A percentile compares a stretch with the other conserved stretches of the same genome.
These are phyloP conservation scores for Solenopsis fugax DNA, from an alignment of 1,140 invertebrate genomes.

Conservation along the genomic window DNA sequence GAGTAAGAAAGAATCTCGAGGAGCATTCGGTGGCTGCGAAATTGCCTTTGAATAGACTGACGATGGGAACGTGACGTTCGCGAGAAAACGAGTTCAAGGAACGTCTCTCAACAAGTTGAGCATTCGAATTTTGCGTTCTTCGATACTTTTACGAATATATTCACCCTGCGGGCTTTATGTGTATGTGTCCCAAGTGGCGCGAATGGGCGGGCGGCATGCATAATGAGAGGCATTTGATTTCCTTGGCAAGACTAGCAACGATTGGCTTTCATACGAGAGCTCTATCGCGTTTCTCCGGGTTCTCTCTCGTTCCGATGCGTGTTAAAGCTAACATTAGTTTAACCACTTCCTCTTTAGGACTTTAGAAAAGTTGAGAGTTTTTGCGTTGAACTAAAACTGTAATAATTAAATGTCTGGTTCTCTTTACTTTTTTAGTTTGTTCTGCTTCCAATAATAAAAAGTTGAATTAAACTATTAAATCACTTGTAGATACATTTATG, in stretches of 20 bases:
- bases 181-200: conserved; percentile 20
- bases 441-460: not conserved
- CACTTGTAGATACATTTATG: not conserved
- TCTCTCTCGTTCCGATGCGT: not conserved
- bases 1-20: conserved; percentile 11
- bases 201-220: conserved; percentile 39
- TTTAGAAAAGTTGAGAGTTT: conserved; percentile 7
- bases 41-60: conserved; percentile 42
- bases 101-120: conserved; percentile 22
- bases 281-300: not conserved
- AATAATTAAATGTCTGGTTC: not conserved
- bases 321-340: conserved; percentile 1
- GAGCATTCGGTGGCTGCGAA: conserved; percentile 4
- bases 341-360: conserved; percentile 22
- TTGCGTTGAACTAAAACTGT: not conserved
- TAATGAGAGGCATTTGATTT: conserved; percentile 57
- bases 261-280: conserved; percentile 48
- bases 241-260: not conserved
- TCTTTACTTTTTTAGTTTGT: not conserved
- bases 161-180: conserved; percentile 17
- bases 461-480: not conserved
- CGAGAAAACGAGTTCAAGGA: conserved; percentile 43
- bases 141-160: conserved; percentile 51
- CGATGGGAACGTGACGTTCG: conserved; percentile 24
- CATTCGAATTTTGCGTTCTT: conserved; percentile 9